phyloP scores from a whole-genome alignment of 2,888 invertebrate species.

The Hipparchia sbordonii region DNA sequence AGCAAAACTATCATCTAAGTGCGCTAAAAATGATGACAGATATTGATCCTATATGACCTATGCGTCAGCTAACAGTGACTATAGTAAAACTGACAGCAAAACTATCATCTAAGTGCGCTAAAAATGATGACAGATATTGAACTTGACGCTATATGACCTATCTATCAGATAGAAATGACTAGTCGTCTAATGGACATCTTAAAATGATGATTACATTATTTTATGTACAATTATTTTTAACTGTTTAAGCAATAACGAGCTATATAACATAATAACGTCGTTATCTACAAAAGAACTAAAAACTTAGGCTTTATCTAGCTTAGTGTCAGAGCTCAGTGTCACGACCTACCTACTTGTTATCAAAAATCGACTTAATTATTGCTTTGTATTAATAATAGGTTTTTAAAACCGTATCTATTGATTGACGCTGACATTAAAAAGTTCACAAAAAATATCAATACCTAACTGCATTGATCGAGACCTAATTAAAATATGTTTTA shows the following conservation, averaged over 20 bases:
- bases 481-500: background rate
- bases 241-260: conserved; percentile 14
- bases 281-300: conserved; percentile 58
- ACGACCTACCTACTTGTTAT: conserved; percentile 49
- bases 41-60: too few relatives aligned
- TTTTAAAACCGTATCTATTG: conserved; percentile 39
- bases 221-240: background rate
- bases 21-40: too few relatives aligned
- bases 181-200: too few relatives aligned
- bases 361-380: conserved; percentile 40
- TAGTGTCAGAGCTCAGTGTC: conserved; percentile 52
- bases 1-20: too few relatives aligned
- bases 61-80: too few relatives aligned
- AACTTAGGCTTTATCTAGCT: conserved; percentile 60
- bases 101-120: too few relatives aligned
- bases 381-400: conserved; percentile 39
- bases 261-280: conserved; percentile 27
- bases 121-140: too few relatives aligned
- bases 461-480: background rate
- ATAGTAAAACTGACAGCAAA: too few relatives aligned
- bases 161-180: too few relatives aligned
- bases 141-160: too few relatives aligned
- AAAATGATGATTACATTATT: too few relatives aligned
- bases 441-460: conserved; percentile 2
- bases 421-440: conserved; percentile 29